Conservation (phyloP, 2,888 invertebrate species). For the Drosophila birchii region DNA sequence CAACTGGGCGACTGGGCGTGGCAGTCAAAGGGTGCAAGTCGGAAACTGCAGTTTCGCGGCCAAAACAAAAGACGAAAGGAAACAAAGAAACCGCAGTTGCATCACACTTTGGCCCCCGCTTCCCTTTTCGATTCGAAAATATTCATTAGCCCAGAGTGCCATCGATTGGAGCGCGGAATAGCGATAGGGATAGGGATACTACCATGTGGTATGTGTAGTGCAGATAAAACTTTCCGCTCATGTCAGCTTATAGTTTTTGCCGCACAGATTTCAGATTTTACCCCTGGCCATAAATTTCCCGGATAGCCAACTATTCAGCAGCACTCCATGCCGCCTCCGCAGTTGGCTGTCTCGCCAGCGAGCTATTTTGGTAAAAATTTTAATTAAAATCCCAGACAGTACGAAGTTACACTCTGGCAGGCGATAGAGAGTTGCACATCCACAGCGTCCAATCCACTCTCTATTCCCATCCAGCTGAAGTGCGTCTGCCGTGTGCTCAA, state of each 20-base stretch:
- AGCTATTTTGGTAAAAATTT: constrained; percentile 76
- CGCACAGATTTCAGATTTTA: constrained; percentile 62
- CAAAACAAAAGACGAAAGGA: constrained; percentile 36
- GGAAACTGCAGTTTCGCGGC: constrained; percentile 18
- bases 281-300: constrained; percentile 68
- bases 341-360: not conserved
- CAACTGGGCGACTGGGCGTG: too few relatives aligned
- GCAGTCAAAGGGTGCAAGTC: not conserved
- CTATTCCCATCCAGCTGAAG: constrained; percentile 49
- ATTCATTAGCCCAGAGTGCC: constrained; percentile 68
- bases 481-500: constrained; percentile 75
- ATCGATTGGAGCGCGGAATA: constrained; percentile 26
- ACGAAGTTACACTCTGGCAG: constrained; percentile 60
- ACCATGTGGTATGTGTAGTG: constrained; percentile 15
- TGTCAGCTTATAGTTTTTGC: constrained; percentile 69
- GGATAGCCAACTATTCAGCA: constrained; percentile 64
- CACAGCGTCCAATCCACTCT: constrained; percentile 37
- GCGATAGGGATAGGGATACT: not conserved
- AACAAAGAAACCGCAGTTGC: constrained; percentile 69
- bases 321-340: constrained; percentile 42
- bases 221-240: constrained; percentile 57
- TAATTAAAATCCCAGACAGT: constrained; percentile 76
- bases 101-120: constrained; percentile 28
- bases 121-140: constrained; percentile 49
- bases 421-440: constrained; percentile 27